phyloP scores from a whole-genome alignment of 2,888 invertebrate genomes.

The Agrilus biguttatus region DNA sequence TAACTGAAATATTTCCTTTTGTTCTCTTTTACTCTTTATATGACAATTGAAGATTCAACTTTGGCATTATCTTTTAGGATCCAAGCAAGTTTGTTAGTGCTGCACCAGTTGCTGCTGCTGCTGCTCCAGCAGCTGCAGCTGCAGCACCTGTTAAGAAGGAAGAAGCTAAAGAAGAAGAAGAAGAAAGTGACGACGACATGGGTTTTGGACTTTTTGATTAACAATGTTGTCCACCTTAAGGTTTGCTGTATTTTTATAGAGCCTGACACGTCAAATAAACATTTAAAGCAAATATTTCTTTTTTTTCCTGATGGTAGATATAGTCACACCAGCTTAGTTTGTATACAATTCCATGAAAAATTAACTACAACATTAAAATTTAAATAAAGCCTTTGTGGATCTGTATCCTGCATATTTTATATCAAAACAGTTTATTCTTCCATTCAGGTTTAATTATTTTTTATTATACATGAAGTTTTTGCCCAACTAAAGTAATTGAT shows the following conservation, averaged over 20 bases:
- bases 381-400: too few relatives aligned
- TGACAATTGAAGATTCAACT: not conserved
- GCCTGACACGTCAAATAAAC: conserved; percentile 9
- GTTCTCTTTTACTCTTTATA: not conserved
- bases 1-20: conserved; percentile 3
- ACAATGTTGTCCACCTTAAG: conserved; percentile 14
- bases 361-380: too few relatives aligned
- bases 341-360: too few relatives aligned
- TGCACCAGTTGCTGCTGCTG: conserved; percentile 42
- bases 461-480: too few relatives aligned
- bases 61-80: conserved; percentile 46
- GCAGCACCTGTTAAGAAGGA: conserved; percentile 57
- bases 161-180: conserved; percentile 68
- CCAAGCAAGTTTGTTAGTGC: conserved; percentile 81
- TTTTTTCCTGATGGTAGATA: not conserved
- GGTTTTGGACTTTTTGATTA: conserved; percentile 92
- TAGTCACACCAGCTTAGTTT: too few relatives aligned
- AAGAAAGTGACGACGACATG: conserved; percentile 89
- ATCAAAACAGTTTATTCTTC: too few relatives aligned
- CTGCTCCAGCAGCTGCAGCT: conserved; percentile 48
- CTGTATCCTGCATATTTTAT: too few relatives aligned
- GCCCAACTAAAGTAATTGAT: too few relatives aligned
- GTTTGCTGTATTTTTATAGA: conserved; percentile 5
- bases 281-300: not conserved
- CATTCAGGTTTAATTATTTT: too few relatives aligned